Base-by-base conservation (phyloP, 2,113 vertebrate species). In the Bothrops jararaca region DNA sequence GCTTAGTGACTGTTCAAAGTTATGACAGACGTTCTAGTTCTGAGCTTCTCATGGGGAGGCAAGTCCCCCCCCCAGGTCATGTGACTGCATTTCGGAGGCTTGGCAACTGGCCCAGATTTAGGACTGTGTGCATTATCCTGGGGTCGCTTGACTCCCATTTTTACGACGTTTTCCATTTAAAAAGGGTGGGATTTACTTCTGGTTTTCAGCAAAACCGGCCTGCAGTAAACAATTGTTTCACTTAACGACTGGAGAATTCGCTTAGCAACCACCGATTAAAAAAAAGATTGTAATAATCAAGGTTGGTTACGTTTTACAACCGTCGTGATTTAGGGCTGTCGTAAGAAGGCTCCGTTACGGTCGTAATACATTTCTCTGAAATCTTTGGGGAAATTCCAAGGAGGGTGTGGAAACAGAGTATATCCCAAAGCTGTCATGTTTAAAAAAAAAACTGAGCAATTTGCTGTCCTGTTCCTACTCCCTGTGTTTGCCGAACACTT, bases 131-230 rank as follows among this genome's bases (percentile, higher is more conserved):
- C 58, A 60, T 24, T 8, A 58, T 58, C 57, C 23, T 58, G 57
- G 2, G 57, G 0, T 56, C 18, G 1, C 54, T 1, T 26, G 57
- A 2, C 23, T 24, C 22, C 1, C 45, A 5, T 8, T 58, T 58
- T 58, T 58, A 26, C 11, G 9, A 26, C 8, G 1, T 9, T 0
- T 3, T 8, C 2, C 57, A 2, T 3, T 8, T 2, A 9, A 58
- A 58, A 60, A 23, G 4, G 54, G 15, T 0, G 6, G 3, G 24
- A 60, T 26, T 64, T 64, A 64, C 24, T 58, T 60, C 57, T 60
- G 24, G 3, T 29, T 64, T 29, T 64, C 10, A 29, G 11, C 10
- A 29, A 60, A 60, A 11, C 24, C 3, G 58, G 24, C 58, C 60
- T 60, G 24, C 58, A 26, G 24, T 10, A 29, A 60, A 60, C 58